phyloP scores from a whole-genome alignment of 2,113 vertebrate species.

The Otolemur garnettii region DNA sequence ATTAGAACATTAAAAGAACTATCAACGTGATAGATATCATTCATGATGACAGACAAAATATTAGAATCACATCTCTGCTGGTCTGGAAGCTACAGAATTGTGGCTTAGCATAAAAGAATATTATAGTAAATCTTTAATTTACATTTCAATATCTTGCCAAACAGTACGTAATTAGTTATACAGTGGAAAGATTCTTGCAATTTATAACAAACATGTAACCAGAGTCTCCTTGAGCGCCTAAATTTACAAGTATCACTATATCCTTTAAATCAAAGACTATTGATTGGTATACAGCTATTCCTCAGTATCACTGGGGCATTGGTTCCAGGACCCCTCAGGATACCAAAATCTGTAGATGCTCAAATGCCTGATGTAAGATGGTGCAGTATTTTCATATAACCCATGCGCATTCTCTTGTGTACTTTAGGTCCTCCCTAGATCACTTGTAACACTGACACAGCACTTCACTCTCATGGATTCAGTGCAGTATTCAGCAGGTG shows the following conservation, averaged over 20 bases:
- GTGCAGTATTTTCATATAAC: neutral
- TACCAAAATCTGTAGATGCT: neutral
- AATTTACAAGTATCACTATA: neutral
- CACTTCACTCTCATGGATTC: neutral
- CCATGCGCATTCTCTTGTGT: neutral
- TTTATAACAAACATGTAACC: neutral
- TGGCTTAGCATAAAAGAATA: neutral
- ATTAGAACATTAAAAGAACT: conserved; percentile 54
- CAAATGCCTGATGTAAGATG: neutral
- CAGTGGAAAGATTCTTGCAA: neutral
- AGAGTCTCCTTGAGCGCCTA: neutral
- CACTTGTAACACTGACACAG: neutral
- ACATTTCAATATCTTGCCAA: neutral
- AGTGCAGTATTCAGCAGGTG: neutral
- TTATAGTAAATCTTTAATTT: neutral
- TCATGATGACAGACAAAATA: neutral
- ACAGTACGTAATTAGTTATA: neutral
- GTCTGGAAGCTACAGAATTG: neutral
- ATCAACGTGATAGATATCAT: neutral
- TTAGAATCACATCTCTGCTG: neutral
- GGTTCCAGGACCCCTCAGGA: neutral
- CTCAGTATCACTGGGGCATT: neutral
- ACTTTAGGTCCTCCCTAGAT: neutral
- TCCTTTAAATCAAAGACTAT: neutral
- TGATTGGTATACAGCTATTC: neutral